Evolutionary conservation across 2,888 invertebrate species (phyloP).

Genomic region (Latheticus oryzae): DNA sequence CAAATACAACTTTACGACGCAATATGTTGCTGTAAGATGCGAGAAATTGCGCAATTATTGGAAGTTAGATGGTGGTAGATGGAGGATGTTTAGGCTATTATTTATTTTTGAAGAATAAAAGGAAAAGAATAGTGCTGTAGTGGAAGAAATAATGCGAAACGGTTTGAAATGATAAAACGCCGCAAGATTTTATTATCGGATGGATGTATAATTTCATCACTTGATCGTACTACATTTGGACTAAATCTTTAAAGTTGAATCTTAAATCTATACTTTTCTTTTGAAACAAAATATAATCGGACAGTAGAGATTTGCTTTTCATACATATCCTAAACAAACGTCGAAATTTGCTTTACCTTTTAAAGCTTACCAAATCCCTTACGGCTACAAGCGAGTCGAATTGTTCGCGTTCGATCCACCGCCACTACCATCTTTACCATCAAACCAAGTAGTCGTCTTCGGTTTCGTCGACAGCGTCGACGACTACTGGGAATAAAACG

Average conservation of each 20-base stretch:
- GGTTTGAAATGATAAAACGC: background rate
- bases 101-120: too few relatives aligned
- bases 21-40: too few relatives aligned
- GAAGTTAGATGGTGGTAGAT: too few relatives aligned
- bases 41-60: too few relatives aligned
- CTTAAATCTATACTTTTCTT: background rate
- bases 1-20: too few relatives aligned
- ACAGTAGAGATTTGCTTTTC: conserved; percentile 8
- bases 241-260: too few relatives aligned
- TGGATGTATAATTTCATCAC: too few relatives aligned
- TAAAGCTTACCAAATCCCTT: conserved; percentile 36
- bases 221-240: too few relatives aligned
- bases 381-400: conserved; percentile 26
- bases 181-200: too few relatives aligned
- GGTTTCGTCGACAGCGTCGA: conserved; percentile 25
- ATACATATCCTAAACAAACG: conserved; percentile 29
- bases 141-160: background rate
- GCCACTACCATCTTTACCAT: conserved; percentile 17
- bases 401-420: conserved; percentile 14
- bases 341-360: conserved; percentile 34
- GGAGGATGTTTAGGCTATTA: too few relatives aligned
- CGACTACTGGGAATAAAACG: conserved; percentile 40
- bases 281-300: background rate
- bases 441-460: conserved; percentile 17
- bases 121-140: background rate